Base-by-base conservation (phyloP, 2,888 invertebrate species). In the Anaspis maculata region DNA sequence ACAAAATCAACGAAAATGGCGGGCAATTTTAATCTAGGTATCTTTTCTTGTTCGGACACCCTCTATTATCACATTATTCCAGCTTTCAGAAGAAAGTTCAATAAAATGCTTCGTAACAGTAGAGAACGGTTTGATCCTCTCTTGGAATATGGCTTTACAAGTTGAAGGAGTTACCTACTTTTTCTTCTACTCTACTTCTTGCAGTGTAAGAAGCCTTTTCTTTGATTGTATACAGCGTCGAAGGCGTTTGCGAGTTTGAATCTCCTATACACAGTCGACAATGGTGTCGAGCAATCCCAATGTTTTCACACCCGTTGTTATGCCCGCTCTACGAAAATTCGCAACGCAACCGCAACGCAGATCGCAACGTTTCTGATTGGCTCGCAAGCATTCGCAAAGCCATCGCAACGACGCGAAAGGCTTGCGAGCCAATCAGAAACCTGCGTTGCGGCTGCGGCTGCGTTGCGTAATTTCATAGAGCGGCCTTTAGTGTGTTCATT, bases 61-160 rank as follows among this genome's bases (percentile, higher is more conserved):
- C n/a, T n/a, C n/a, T n/a, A n/a, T n/a, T n/a, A 35, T 7, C 4
- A 3, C 7, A 3, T 7, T 11, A 32, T 39, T 28, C 32, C 32
- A 13, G 30, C 39, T 27, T 26, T 26, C 9, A 22, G n/a, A 3
- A 31, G 36, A 10, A 24, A n/a, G 25, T 6, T 19, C 9, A 26
- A 35, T 35, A 5, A 15, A 13, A 16, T 11, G 10, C 19, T 13
- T 11, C 24, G 30, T 24, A 14, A 31, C 10, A 9, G 30, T 16
- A 3, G 3, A 21, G 3, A 34, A 24, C 9, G 13, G 15, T 2
- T 12, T 2, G 9, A 30, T 10, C 3, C 14, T 15, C 24, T 23
- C 25, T 10, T 30, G 2, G 19, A 35, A 26, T n/a, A 15, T 29
- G 13, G n/a, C 3, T 11, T 25, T 35, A 9, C 30, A 26, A 16